Percentiles rank a stretch among this genome's conserved stretches.
phyloP scores from a whole-genome alignment of 2,888 invertebrate genomes.

The Pachliopta kotzebuea region DNA sequence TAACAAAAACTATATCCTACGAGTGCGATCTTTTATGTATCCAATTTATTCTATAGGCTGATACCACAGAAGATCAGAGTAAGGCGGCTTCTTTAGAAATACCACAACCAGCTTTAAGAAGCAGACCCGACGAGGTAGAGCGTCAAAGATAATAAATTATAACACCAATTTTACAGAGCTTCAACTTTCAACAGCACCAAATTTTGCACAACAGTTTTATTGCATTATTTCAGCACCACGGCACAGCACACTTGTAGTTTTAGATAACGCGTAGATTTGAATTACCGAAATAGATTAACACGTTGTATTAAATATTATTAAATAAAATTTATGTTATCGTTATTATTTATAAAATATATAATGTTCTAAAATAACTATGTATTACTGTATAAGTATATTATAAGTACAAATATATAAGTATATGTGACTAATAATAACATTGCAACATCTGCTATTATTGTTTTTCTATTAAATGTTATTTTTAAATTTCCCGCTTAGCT shows the following conservation, averaged over 20 bases:
- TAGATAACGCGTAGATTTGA: slow-evolving; percentile 17
- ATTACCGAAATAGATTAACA: slow-evolving; percentile 7
- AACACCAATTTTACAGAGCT: slow-evolving; percentile 39
- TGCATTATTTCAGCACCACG: slow-evolving; percentile 11
- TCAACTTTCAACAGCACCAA: slow-evolving; percentile 41
- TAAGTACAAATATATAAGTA: neutral
- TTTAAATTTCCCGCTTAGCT: slow-evolving; percentile 58
- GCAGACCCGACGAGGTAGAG: slow-evolving; percentile 67
- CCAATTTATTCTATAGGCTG: slow-evolving; percentile 70
- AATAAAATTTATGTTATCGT: neutral
- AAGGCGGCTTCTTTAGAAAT: slow-evolving; percentile 62
- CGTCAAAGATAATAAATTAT: slow-evolving; percentile 45
- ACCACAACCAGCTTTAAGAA: slow-evolving; percentile 63
- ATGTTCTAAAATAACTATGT: slow-evolving; percentile 1
- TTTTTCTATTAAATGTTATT: slow-evolving; percentile 42
- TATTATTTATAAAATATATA: neutral
- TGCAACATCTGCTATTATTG: slow-evolving; percentile 30
- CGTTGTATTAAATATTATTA: neutral
- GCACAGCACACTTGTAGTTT: slow-evolving; percentile 24
- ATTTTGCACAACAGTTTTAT: slow-evolving; percentile 22
- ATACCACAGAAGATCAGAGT: slow-evolving; percentile 56
- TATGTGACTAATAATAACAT: slow-evolving; percentile 5
- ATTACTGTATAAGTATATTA: slow-evolving; percentile 5
- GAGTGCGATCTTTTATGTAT: slow-evolving; percentile 54
- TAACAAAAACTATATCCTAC: neutral